These are phyloP conservation scores for Pithys albifrons DNA, from an alignment of 2,113 vertebrate species.

Conservation along the genomic window DNA sequence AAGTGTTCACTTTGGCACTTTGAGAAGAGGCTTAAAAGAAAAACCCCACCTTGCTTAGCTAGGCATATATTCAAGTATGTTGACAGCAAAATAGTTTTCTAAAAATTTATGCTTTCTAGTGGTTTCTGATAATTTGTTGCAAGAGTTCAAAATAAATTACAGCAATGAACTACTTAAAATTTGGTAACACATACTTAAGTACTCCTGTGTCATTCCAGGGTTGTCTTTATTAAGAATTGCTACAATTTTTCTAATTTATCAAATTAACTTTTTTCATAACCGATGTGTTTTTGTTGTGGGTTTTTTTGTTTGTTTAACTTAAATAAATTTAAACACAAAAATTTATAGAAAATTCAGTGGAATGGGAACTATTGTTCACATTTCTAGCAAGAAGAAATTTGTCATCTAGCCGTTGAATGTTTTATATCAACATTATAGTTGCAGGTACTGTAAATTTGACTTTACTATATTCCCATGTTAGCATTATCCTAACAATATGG, in stretches of 20 bases:
- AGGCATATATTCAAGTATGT: not conserved
- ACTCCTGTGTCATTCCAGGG: not conserved
- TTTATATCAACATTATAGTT: not conserved
- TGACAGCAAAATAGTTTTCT: not conserved
- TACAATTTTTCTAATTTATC: not conserved
- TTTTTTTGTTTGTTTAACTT: not conserved
- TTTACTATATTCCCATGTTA: not conserved
- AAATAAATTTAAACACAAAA: not conserved
- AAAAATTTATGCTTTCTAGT: conserved; percentile 7
- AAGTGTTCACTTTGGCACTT: not conserved
- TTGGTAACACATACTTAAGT: not conserved
- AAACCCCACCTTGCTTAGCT: not conserved
- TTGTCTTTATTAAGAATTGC: not conserved
- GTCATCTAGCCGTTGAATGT: not conserved
- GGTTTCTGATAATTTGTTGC: conserved; percentile 37
- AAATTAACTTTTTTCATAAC: not conserved
- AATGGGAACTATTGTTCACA: not conserved
- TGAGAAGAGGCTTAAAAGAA: not conserved
- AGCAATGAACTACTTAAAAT: conserved; percentile 33
- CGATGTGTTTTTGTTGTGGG: not conserved
- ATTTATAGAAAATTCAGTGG: not conserved
- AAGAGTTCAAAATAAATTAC: not conserved
- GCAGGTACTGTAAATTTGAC: not conserved
- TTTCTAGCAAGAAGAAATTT: not conserved
- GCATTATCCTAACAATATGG: not conserved